Conservation (phyloP, 2,888 invertebrate genomes). For the Sphinx pinastri region DNA sequence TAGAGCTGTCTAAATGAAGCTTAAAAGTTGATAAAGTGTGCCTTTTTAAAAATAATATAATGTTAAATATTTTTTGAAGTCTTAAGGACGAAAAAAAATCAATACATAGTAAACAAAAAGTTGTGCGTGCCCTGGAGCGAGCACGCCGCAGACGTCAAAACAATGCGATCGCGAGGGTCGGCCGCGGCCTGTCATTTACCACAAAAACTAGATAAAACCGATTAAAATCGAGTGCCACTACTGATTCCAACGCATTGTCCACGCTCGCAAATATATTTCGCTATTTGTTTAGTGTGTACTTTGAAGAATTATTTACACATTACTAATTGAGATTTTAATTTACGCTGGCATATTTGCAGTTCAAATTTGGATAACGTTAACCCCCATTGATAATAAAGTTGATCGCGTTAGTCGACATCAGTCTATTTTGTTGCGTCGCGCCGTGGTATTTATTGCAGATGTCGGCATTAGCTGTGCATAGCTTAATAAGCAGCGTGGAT, state of each 20-base stretch:
- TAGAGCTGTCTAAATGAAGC: no score
- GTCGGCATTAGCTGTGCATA: no score
- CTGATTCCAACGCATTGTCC: constrained; percentile 24
- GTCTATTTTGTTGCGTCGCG: no score
- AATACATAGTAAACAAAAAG: constrained; percentile 14
- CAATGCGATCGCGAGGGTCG: constrained; percentile 55
- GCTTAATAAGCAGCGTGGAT: no score
- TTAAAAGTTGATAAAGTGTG: no score
- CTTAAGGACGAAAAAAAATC: background rate
- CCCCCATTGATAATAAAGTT: no score
- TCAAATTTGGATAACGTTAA: no score
- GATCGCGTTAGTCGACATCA: no score
- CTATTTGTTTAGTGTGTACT: constrained; percentile 19
- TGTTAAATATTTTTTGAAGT: no score
- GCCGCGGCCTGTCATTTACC: constrained; percentile 62
- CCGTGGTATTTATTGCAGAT: no score
- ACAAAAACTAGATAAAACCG: constrained; percentile 78
- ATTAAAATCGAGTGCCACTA: constrained; percentile 49
- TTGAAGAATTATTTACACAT: constrained; percentile 9
- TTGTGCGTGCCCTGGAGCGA: constrained; percentile 28
- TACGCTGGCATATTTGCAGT: no score
- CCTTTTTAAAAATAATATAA: no score
- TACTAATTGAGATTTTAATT: background rate
- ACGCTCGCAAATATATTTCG: constrained; percentile 4
- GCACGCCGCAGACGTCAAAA: constrained; percentile 68